Evolutionary conservation across 2,113 vertebrate genomes (phyloP), one percentile per base, ranked within the genome.

Genomic region (Perca flavescens): DNA sequence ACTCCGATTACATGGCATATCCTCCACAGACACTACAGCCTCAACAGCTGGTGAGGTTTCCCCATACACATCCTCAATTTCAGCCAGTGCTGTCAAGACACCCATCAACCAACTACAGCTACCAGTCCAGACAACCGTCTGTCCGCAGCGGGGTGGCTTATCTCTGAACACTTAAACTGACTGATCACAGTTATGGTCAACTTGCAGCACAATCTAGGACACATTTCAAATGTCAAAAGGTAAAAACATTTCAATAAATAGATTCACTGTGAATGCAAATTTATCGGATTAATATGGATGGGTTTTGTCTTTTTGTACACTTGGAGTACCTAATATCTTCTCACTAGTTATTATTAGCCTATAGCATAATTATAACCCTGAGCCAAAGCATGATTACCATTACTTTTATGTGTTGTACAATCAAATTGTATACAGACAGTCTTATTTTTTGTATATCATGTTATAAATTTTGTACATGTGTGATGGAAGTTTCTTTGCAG

Each of bases 111-210:
- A 78, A 74, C 74, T 94, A 95, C 79, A 92, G 86, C 79, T 94
- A 94, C 63, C 52, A 91, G 7, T 93, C 92, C 74, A 87, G 91
- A 25, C 78, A 95, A 54, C 92, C 93, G 5, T 95, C 95, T 1
- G 68, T 92, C 17, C 91, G 60, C 75, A 94, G 94, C 3, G 93
- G 81, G 3, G 80, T 91, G 14, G 92, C 93, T 28, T 91, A 90
- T 80, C 91, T 94, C 54, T 94, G 79, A 93, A 76, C 83, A 34
- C 14, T 67, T 17, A 13, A 52, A 63, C 28, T 36, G 52, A 56
- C 61, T 83, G 70, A 60, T 66, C 71, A 86, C n/a, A 61, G 40
- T 3, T 19, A 47, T 15, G 70, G 46, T 85, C 22, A 22, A 34
- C 2, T 22, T 22, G 4, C 57, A 65, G 16, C 54, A 12, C 2